Percentiles rank a stretch among this genome's conserved stretches.
These are phyloP conservation scores for Bubo scandiacus DNA, from an alignment of 2,113 vertebrate species.

Conservation along the genomic window DNA sequence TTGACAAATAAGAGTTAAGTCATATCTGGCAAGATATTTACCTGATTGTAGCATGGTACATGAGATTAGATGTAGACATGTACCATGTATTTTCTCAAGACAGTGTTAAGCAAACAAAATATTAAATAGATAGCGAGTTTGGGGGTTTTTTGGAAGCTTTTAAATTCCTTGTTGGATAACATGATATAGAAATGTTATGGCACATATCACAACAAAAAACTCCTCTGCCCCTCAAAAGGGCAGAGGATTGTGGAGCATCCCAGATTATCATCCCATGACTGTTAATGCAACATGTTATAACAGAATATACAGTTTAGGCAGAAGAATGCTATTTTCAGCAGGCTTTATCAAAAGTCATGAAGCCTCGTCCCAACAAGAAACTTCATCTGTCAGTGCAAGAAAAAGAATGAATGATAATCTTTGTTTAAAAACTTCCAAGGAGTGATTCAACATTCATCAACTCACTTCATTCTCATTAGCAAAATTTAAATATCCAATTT, in stretches of 20 bases:
- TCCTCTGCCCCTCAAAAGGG: neutral
- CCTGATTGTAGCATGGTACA: neutral
- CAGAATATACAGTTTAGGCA: neutral
- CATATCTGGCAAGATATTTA: neutral
- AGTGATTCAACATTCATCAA: conserved; percentile 27
- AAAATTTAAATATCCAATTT: conserved; percentile 45
- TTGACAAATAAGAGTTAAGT: neutral
- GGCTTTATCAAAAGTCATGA: neutral
- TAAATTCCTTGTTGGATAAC: neutral
- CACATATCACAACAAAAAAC: neutral
- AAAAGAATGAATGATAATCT: conserved; percentile 28
- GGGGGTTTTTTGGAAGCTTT: neutral
- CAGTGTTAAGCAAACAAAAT: neutral
- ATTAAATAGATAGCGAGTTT: neutral
- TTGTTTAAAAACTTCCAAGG: conserved; percentile 42
- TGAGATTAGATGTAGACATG: accelerated
- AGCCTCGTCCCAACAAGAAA: neutral
- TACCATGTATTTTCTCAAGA: neutral
- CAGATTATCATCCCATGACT: neutral
- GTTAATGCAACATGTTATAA: neutral
- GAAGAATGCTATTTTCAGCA: conserved; percentile 10
- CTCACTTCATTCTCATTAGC: conserved; percentile 37
- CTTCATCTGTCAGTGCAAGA: conserved; percentile 18
- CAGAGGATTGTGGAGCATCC: neutral
- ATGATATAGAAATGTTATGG: neutral